Evolutionary conservation across 2,113 vertebrate genomes (phyloP), one percentile per base, ranked within the genome.

Genomic region (Bambusicola thoracicus): DNA sequence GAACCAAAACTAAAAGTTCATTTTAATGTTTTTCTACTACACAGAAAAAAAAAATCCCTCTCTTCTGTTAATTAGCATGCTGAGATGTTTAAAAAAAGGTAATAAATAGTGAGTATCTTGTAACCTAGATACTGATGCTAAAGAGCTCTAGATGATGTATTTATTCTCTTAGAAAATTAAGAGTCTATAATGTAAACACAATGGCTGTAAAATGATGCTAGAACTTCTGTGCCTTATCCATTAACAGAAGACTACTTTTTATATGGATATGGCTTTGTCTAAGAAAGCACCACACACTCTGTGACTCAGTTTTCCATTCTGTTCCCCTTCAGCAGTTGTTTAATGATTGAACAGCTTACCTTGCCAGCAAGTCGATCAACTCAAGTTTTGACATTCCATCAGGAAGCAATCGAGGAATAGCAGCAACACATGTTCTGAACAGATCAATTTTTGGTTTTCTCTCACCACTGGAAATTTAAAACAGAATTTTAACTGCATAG

Each of bases 361-460:
- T 98, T 58, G 99, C 98, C 55, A 99, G 98, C 85, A 99, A 97
- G 96, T 99, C 99, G 4, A 99, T 99, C 85, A 99, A 97, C 94
- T 99, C 99, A 58, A 98, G 98, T 97, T 99, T 99, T 90, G 99
- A 99, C 99, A 99, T 99, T 95, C 99, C 99, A 78, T 99, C 99
- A 22, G 99, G 99, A 88, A 99, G 98, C 74, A 99, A 97, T 21
- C 99, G 99, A 87, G 99, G 99, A 95, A 99, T 99, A 85, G 99
- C 99, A 72, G 99, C 99, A 79, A 99, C 99, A 63, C 99, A 99
- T 4, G 99, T 99, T 94, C 99, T 98, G 97, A 99, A 99, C 66
- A 99, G 98, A 93, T 99, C 99, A 0, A 99, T 99, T 98, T 99
- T 99, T 41, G 99, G 99, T 94, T 99, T 99, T 96, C 99, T 98